Conservation (phyloP, 2,888 invertebrate genomes). For the Limnephilus marmoratus region DNA sequence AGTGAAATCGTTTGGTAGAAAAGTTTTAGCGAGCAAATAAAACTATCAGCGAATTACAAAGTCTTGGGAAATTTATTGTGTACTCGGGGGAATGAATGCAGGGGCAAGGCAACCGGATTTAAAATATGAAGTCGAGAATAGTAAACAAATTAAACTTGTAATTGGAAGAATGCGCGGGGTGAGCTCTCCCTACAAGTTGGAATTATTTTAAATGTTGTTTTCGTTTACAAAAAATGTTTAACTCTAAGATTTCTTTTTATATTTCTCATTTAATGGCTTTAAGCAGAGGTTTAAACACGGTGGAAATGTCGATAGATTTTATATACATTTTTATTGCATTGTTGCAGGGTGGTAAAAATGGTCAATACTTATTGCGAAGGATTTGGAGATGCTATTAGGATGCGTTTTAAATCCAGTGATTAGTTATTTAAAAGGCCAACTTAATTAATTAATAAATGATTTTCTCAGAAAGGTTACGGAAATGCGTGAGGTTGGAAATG, state of each 20-base stretch:
- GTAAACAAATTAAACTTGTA: not conserved
- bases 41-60: slow-evolving; percentile 8
- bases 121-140: not conserved
- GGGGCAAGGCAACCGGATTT: not conserved
- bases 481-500: too few relatives aligned
- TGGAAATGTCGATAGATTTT: too few relatives aligned
- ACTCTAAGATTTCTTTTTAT: not conserved
- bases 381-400: too few relatives aligned
- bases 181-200: not conserved
- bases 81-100: not conserved
- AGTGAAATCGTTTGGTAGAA: slow-evolving; percentile 35
- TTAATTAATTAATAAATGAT: too few relatives aligned
- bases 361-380: too few relatives aligned
- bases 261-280: not conserved
- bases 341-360: too few relatives aligned
- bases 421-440: too few relatives aligned
- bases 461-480: too few relatives aligned
- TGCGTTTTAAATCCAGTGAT: too few relatives aligned
- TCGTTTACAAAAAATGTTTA: not conserved
- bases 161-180: not conserved
- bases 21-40: slow-evolving; percentile 8
- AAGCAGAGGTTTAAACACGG: not conserved
- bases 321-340: too few relatives aligned
- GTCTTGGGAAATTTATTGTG: not conserved
- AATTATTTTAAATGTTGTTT: not conserved